Conservation (phyloP, 2,888 invertebrate species). For the Poecilus cupreus region DNA sequence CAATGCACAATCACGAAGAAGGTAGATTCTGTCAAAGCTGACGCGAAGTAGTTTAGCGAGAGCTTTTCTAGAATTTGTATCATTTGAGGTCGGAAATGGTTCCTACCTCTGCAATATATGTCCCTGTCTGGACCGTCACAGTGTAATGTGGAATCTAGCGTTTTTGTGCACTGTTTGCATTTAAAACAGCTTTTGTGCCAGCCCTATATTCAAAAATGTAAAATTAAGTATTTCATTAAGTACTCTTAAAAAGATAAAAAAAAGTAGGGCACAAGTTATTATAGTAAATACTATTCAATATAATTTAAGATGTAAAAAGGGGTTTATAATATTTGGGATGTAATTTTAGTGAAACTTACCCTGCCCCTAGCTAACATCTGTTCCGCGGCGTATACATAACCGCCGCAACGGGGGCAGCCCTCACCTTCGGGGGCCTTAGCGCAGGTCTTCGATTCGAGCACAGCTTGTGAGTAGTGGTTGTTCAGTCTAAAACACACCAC, state of each 20-base stretch:
- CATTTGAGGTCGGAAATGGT: slow-evolving; percentile 9
- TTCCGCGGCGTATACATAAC: slow-evolving; percentile 92
- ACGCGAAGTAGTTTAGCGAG: no score
- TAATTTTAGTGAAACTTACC: slow-evolving; percentile 76
- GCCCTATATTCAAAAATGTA: slow-evolving; percentile 75
- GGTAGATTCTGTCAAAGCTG: no score
- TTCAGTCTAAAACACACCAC: slow-evolving; percentile 48
- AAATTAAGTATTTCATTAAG: neutral
- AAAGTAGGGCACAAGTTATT: slow-evolving; percentile 37
- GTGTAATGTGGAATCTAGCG: slow-evolving; percentile 90
- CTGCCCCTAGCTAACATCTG: slow-evolving; percentile 93
- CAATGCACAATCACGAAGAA: slow-evolving; percentile 57
- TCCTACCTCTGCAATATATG: slow-evolving; percentile 92
- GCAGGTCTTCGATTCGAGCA: slow-evolving; percentile 82
- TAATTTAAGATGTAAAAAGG: no score
- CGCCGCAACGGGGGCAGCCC: slow-evolving; percentile 92
- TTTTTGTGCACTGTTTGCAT: slow-evolving; percentile 89
- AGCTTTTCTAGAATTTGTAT: no score
- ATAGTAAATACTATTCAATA: neutral
- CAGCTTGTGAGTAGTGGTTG: slow-evolving; percentile 73
- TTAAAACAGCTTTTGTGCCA: slow-evolving; percentile 94
- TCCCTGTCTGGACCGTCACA: slow-evolving; percentile 95
- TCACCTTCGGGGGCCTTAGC: slow-evolving; percentile 89
- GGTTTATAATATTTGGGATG: no score
- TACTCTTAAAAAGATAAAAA: slow-evolving; percentile 6